These are phyloP conservation scores for Columba guinea DNA, from an alignment of 2,797 vertebrate genomes.

Conservation along the genomic window DNA sequence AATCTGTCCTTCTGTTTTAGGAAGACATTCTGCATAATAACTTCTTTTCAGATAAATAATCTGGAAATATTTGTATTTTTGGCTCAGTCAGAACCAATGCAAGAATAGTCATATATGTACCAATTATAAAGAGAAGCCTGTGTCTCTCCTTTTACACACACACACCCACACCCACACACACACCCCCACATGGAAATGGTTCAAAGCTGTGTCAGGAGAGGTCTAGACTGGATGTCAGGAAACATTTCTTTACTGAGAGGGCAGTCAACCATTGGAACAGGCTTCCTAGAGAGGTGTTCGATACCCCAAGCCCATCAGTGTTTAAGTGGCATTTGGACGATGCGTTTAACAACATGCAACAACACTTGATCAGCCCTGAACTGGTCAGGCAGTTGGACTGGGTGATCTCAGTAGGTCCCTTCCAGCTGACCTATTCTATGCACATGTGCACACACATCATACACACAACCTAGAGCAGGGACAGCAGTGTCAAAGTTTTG, in stretches of 20 bases:
- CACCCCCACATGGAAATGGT: rapidly evolving
- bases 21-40: background rate
- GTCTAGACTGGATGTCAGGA: background rate
- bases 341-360: background rate
- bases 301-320: too few relatives aligned
- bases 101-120: background rate
- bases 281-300: too few relatives aligned
- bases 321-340: background rate
- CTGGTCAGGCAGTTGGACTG: background rate
- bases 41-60: background rate
- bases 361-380: background rate
- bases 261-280: too few relatives aligned
- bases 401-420: background rate
- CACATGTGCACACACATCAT: background rate
- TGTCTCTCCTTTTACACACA: background rate
- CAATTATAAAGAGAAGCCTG: background rate
- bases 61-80: background rate
- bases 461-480: background rate
- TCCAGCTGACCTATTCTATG: background rate
- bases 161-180: too few relatives aligned
- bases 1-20: background rate
- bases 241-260: too few relatives aligned
- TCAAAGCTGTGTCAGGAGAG: background rate
- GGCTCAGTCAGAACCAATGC: background rate
- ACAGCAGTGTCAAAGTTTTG: background rate